phyloP scores from a whole-genome alignment of 2,113 vertebrate genomes.

The Bostrychus sinensis region DNA sequence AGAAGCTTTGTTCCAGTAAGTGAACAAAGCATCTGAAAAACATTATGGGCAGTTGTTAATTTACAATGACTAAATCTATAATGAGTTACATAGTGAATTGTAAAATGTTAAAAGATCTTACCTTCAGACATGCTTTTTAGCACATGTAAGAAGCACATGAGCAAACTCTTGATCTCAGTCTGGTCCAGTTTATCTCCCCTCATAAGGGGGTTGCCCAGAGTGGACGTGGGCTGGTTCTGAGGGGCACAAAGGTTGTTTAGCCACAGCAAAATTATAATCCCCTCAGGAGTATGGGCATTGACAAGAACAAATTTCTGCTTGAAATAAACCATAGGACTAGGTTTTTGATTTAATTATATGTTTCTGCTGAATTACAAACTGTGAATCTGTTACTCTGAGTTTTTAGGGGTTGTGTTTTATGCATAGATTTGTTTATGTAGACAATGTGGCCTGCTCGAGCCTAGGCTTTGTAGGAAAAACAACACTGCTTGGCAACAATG shows the following conservation, averaged over 20 bases:
- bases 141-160: constrained; percentile 97
- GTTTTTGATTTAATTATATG: too few species aligned
- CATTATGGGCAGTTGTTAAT: constrained; percentile 2
- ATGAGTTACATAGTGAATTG: not conserved
- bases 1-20: constrained; percentile 96
- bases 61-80: not conserved
- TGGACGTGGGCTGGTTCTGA: constrained; percentile 84
- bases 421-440: constrained; percentile 25
- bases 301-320: not conserved
- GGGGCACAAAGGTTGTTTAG: too few species aligned
- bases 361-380: too few species aligned
- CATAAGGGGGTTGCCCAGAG: constrained; percentile 86
- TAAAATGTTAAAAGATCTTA: constrained; percentile 56
- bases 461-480: constrained; percentile 11
- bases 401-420: too few species aligned
- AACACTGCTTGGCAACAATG: constrained; percentile 18
- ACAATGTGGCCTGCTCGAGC: too few species aligned
- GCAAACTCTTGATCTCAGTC: constrained; percentile 92
- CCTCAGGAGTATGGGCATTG: not conserved
- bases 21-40: constrained; percentile 91
- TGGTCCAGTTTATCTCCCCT: constrained; percentile 97
- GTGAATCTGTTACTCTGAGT: too few species aligned
- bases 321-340: constrained; percentile 14
- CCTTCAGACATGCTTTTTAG: constrained; percentile 99
- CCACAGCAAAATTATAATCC: constrained; percentile 6